Evolutionary conservation across 2,113 vertebrate genomes (phyloP).

Genomic region (Procavia capensis): DNA sequence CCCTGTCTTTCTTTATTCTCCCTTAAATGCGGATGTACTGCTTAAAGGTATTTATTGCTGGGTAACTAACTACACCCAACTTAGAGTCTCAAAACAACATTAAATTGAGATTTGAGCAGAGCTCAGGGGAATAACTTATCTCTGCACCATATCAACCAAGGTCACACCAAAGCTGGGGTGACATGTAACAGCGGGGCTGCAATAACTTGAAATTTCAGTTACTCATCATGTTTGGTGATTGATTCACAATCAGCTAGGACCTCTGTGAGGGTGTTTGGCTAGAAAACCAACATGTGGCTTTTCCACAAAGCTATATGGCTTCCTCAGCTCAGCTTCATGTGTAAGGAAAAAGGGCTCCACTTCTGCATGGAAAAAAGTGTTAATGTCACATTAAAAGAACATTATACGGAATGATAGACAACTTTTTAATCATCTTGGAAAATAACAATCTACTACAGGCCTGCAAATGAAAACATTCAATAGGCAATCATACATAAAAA

Average conservation of each 20-base stretch:
- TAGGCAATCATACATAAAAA: not conserved
- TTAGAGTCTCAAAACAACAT: not conserved
- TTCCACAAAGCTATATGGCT: not conserved
- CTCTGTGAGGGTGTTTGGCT: not conserved
- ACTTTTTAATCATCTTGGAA: not conserved
- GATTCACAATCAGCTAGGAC: not conserved
- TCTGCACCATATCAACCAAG: not conserved
- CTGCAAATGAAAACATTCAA: not conserved
- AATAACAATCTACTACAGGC: not conserved
- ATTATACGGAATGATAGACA: not conserved
- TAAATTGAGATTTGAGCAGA: not conserved
- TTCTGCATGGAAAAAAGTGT: not conserved
- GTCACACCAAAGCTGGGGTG: not conserved
- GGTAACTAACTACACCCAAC: not conserved
- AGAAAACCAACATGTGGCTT: not conserved
- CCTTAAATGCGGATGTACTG: too few relatives aligned
- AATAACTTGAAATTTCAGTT: not conserved
- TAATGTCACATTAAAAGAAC: not conserved
- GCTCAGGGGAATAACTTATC: not conserved
- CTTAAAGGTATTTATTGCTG: not conserved
- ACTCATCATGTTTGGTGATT: not conserved
- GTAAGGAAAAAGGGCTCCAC: not conserved
- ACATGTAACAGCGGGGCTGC: fast-evolving
- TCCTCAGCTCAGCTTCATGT: not conserved
- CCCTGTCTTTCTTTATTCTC: too few relatives aligned